A percentile compares a stretch with the other conserved stretches of the same genome.
These are phyloP conservation scores for Paramormyrops kingsleyae DNA, from an alignment of 2,113 vertebrate species.

Conservation along the genomic window DNA sequence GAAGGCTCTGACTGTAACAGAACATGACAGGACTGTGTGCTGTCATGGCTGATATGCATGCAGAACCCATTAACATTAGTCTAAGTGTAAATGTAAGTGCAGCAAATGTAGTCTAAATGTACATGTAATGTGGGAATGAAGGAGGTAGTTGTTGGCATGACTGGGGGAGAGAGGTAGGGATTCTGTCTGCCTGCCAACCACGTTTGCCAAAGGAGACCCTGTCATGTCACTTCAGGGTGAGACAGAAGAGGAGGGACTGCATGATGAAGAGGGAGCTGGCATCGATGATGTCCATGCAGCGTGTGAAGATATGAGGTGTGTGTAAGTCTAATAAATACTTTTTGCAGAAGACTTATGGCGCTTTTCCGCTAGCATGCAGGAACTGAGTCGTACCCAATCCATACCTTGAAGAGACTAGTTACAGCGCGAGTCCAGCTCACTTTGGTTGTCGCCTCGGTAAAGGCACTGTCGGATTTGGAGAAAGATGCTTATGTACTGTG, in stretches of 20 bases:
- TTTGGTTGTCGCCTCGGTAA: background rate
- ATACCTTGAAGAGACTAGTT: background rate
- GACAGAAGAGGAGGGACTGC: slow-evolving; percentile 48
- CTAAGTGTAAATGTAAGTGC: background rate
- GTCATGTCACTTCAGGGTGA: slow-evolving; percentile 42
- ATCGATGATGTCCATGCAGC: slow-evolving; percentile 70
- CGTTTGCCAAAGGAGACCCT: background rate
- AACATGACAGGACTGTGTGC: background rate
- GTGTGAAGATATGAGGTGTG: slow-evolving; percentile 60
- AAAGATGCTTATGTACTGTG: background rate
- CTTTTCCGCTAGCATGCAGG: background rate
- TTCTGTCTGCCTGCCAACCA: background rate
- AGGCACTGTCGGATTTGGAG: background rate
- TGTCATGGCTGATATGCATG: background rate
- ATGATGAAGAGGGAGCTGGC: slow-evolving; percentile 61
- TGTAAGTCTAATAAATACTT: background rate
- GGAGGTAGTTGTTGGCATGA: background rate
- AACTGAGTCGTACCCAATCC: background rate
- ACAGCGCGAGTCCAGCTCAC: background rate
- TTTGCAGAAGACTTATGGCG: background rate
- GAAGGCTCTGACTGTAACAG: background rate
- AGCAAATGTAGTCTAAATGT: too few species aligned
- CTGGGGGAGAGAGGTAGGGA: background rate
- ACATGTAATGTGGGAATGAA: background rate
- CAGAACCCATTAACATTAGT: background rate